A percentile compares a stretch with the other conserved stretches of the same genome.
Evolutionary conservation across 2,888 invertebrate genomes (phyloP).

Genomic region (Barypeithes pellucidus): DNA sequence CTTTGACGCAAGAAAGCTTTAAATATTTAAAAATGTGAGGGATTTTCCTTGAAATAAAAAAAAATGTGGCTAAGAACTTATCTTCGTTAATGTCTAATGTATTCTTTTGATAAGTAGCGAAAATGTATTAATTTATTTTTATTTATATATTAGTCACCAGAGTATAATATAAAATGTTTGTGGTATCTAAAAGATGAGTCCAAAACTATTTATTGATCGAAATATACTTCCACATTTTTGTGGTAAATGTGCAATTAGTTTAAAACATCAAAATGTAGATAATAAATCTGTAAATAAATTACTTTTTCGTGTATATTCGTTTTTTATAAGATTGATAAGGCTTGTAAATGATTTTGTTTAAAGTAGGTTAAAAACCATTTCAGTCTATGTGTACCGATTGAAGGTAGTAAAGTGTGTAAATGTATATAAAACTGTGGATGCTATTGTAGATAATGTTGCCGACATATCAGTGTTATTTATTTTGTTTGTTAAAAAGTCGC

Average conservation of each 20-base stretch:
- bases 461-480: conserved; percentile 51
- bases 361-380: conserved; percentile 30
- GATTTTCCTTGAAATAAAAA: background rate
- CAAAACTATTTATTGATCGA: conserved; percentile 10
- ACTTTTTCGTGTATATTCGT: conserved; percentile 27
- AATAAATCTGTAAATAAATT: conserved; percentile 39
- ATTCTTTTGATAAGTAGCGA: conserved; percentile 1
- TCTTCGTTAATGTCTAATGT: background rate
- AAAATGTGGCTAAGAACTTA: conserved; percentile 1
- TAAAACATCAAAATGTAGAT: conserved; percentile 44
- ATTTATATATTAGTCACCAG: conserved; percentile 12
- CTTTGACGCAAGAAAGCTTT: background rate
- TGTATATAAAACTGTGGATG: conserved; percentile 27
- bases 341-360: conserved; percentile 30
- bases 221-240: conserved; percentile 21
- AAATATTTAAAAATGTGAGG: background rate
- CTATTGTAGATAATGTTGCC: conserved; percentile 47
- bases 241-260: conserved; percentile 48
- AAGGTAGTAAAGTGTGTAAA: conserved; percentile 30
- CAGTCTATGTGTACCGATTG: conserved; percentile 8
- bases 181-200: conserved; percentile 3
- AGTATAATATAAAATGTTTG: conserved; percentile 8
- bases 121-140: conserved; percentile 20
- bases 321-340: conserved; percentile 24
- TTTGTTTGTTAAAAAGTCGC: conserved; percentile 36